Base-by-base conservation (phyloP, 2,888 invertebrate genomes). In the Latheticus oryzae region DNA sequence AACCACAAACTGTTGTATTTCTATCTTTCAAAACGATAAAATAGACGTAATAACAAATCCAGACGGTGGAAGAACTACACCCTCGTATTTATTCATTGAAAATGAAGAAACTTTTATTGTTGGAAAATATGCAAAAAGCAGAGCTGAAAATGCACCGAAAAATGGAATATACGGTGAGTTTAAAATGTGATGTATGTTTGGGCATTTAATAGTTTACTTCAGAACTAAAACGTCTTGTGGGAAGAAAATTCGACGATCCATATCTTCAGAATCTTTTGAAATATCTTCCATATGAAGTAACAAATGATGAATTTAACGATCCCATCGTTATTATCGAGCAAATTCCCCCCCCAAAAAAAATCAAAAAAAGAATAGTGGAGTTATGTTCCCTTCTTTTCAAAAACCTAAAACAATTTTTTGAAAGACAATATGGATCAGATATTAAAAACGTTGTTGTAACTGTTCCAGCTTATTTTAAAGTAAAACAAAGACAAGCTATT, bases 401-500 rank as follows among this genome's bases (percentile, higher is more conserved):
- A 19, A 60, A 61, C 33, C 24, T 69, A 17, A 69, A 64, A 43
- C 23, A 24, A 5, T 38, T 55, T 9, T 62, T 60, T 5, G 62
- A 64, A 40, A 19, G 24, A 9, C 52, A 62, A 19, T 32, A 67
- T 4, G 60, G 60, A 1, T 7, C 56, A n/a, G 24, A 11, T 4
- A 15, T 69, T 1, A 51, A 21, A n/a, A 66, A 62, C 40, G 68
- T 63, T 12, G 67, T 69, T n/a, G 62, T 70, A 17, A 70, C 71
- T 1, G 70, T 71, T n/a, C 71, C 71, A 1, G 70, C 71, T 1
- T 65, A 68, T 58, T 71, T 71, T 32, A 68, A 63, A 55, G 62
- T 68, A 26, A 32, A 52, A 1, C 69, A 69, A 55, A 53, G 70
- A 26, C 61, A 68, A 30, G 68, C 67, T 8, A 70, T 69, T 3